These are phyloP conservation scores for Cladopsammia gracilis DNA, from an alignment of 64 coral and sea anemone species.

Conservation along the genomic window DNA sequence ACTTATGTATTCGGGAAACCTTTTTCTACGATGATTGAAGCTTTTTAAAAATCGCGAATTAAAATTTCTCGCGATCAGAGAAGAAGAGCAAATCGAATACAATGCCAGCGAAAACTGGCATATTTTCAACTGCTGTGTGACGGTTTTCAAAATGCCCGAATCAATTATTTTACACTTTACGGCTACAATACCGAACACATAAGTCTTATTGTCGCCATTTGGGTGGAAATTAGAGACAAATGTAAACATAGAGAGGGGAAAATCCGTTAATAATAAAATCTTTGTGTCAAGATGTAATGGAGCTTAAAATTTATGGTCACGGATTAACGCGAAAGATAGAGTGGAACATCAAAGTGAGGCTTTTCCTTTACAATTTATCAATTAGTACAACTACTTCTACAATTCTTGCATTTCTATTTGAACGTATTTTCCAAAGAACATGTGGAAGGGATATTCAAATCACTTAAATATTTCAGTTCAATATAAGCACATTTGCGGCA, in stretches of 20 bases:
- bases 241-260: constrained; percentile 2
- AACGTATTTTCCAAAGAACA: neutral
- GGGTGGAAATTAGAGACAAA: neutral
- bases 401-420: neutral
- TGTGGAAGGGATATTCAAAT: neutral
- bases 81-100: too few relatives aligned
- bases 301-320: neutral
- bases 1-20: neutral
- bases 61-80: too few relatives aligned
- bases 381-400: neutral
- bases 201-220: neutral
- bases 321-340: neutral
- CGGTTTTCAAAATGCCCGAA: neutral
- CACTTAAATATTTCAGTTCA: neutral
- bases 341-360: neutral
- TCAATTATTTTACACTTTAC: neutral
- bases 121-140: neutral
- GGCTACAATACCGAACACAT: neutral
- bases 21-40: neutral
- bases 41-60: neutral
- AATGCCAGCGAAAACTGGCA: too few relatives aligned
- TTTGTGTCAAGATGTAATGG: neutral
- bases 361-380: neutral
- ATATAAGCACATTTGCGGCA: neutral
- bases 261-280: neutral